Conservation (phyloP, 2,888 invertebrate genomes). For the Stenichneumon culpator region DNA sequence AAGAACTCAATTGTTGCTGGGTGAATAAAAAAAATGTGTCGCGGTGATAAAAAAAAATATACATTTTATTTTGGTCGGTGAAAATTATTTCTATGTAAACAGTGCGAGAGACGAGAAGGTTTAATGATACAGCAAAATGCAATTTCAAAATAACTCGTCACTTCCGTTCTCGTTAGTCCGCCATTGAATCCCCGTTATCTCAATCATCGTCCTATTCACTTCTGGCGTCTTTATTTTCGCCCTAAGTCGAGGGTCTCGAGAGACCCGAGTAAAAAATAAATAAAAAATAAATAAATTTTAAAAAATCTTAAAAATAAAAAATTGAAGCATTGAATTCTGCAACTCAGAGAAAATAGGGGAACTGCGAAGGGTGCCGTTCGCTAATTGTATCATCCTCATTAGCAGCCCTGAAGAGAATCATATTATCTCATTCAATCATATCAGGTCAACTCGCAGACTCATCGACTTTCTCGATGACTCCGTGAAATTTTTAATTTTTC, state of each 20-base stretch:
- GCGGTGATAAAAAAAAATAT: background rate
- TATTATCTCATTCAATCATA: no score
- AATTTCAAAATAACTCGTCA: background rate
- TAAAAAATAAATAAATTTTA: background rate
- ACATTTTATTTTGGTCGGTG: background rate
- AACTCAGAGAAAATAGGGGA: background rate
- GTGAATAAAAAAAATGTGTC: background rate
- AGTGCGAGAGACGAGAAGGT: background rate
- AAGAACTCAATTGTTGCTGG: background rate
- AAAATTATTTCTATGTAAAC: background rate
- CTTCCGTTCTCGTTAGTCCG: conserved; percentile 22
- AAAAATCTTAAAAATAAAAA: background rate
- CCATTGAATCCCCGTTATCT: conserved; percentile 12
- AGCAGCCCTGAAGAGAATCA: no score
- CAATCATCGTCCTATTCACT: conserved; percentile 22
- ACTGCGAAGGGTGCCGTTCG: no score
- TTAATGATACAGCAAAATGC: background rate
- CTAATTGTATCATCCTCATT: no score
- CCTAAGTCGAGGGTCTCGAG: background rate
- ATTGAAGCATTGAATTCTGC: background rate
- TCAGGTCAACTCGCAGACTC: no score
- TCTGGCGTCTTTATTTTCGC: conserved; percentile 6
- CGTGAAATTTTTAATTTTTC: background rate
- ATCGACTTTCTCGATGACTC: background rate
- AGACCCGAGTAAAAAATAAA: background rate